These are phyloP conservation scores for Minunthozetes semirufus DNA, from an alignment of 2,888 invertebrate genomes.

Conservation along the genomic window DNA sequence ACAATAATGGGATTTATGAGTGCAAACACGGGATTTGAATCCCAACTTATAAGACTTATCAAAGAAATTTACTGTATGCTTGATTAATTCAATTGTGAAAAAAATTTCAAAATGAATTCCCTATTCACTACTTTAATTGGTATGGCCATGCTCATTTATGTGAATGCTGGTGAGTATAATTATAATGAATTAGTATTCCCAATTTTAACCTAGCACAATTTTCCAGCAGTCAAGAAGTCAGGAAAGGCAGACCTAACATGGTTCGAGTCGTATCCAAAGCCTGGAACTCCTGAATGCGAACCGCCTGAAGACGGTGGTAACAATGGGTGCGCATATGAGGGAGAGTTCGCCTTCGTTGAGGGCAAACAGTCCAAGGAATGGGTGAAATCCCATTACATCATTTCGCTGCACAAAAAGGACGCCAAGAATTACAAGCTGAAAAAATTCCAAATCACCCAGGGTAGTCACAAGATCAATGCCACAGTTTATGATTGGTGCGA, in stretches of 20 bases:
- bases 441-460: background rate
- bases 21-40: too few species aligned
- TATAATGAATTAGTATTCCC: too few species aligned
- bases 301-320: background rate
- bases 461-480: background rate
- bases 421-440: background rate
- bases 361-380: background rate
- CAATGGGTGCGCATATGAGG: background rate
- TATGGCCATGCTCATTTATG: too few species aligned
- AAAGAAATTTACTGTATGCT: too few species aligned
- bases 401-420: background rate
- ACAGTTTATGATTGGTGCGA: background rate
- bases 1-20: too few species aligned
- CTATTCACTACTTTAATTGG: too few species aligned
- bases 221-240: background rate
- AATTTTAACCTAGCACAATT: too few species aligned
- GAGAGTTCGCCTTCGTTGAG: conserved; percentile 1
- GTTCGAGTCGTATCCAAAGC: background rate
- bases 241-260: background rate
- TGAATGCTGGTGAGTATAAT: too few species aligned
- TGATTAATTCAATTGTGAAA: too few species aligned
- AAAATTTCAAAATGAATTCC: too few species aligned
- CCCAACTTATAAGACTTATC: too few species aligned
- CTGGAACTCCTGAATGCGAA: background rate
- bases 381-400: background rate